Conservation (phyloP, 2,113 vertebrate species). For the Platichthys flesus region DNA sequence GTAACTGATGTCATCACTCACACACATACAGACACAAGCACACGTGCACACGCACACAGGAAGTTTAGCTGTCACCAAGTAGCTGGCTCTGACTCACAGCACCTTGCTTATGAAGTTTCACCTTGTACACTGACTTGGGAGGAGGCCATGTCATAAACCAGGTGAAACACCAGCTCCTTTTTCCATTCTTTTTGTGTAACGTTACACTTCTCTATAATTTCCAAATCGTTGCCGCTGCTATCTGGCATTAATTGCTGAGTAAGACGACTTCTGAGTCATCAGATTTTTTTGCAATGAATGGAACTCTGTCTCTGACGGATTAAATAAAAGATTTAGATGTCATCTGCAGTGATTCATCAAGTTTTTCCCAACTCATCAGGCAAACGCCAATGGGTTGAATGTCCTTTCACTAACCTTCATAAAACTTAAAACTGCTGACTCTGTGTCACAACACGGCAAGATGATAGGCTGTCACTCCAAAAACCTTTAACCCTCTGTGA, state of each 20-base stretch:
- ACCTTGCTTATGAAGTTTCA: slow-evolving; percentile 3
- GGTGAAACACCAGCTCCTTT: background rate
- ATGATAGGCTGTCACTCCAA: background rate
- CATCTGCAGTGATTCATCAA: slow-evolving; percentile 6
- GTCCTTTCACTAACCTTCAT: background rate
- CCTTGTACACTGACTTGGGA: background rate
- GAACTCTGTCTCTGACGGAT: background rate
- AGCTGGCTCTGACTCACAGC: slow-evolving; percentile 13
- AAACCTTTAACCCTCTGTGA: slow-evolving; percentile 55
- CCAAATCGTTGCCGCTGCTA: background rate
- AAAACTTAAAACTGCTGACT: slow-evolving; percentile 20
- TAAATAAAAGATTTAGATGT: background rate
- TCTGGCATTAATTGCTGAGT: background rate
- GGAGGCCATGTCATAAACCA: background rate
- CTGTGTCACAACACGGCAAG: slow-evolving; percentile 10
- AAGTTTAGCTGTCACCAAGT: slow-evolving; percentile 4
- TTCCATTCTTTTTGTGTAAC: background rate
- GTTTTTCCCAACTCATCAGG: background rate
- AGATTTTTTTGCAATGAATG: background rate
- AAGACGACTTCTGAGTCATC: slow-evolving; percentile 35
- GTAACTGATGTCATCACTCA: slow-evolving; percentile 40
- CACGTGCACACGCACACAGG: background rate
- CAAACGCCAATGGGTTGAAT: background rate
- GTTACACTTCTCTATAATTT: slow-evolving; percentile 23
- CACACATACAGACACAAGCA: background rate